phyloP scores from a whole-genome alignment of 92 coral and sea anemone genomes.

The Desmophyllum pertusum region DNA sequence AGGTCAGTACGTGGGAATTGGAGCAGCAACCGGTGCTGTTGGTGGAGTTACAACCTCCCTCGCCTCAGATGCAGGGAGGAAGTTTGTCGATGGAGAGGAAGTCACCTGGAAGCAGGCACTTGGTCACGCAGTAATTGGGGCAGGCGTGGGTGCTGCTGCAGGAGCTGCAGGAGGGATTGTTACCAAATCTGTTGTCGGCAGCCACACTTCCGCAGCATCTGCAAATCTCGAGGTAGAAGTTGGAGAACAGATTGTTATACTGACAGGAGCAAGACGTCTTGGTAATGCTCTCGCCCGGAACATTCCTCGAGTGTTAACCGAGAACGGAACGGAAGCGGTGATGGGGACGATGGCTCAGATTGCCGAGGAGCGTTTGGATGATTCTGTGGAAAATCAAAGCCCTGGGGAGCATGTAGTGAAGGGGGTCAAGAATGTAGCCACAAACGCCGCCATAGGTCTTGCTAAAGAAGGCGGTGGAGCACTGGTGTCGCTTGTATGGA shows the following conservation, averaged over 20 bases:
- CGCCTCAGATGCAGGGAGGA: constrained; percentile 37
- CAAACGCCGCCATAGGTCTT: neutral
- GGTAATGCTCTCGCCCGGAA: constrained; percentile 1
- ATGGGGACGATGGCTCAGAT: constrained; percentile 10
- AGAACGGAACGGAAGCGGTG: constrained; percentile 20
- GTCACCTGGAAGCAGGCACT: constrained; percentile 37
- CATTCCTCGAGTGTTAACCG: constrained; percentile 26
- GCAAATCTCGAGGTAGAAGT: constrained; percentile 28
- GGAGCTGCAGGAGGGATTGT: constrained; percentile 52
- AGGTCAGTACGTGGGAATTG: constrained; percentile 26
- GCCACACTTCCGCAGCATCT: constrained; percentile 29
- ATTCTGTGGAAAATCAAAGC: constrained; percentile 47
- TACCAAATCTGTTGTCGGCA: constrained; percentile 27
- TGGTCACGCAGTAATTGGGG: constrained; percentile 33
- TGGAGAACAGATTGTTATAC: constrained; percentile 25
- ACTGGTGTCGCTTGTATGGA: neutral
- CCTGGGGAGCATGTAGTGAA: constrained; percentile 11
- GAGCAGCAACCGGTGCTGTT: constrained; percentile 41
- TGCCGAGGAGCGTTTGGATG: constrained; percentile 53
- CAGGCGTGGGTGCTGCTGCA: constrained; percentile 32
- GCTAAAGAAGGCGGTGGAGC: neutral
- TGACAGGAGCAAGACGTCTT: constrained; percentile 30
- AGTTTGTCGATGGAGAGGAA: constrained; percentile 45
- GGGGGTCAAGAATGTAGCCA: constrained; percentile 15
- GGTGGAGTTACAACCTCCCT: constrained; percentile 33